These are phyloP conservation scores for Micrasema longulum DNA, from an alignment of 1,140 invertebrate genomes.

Conservation along the genomic window DNA sequence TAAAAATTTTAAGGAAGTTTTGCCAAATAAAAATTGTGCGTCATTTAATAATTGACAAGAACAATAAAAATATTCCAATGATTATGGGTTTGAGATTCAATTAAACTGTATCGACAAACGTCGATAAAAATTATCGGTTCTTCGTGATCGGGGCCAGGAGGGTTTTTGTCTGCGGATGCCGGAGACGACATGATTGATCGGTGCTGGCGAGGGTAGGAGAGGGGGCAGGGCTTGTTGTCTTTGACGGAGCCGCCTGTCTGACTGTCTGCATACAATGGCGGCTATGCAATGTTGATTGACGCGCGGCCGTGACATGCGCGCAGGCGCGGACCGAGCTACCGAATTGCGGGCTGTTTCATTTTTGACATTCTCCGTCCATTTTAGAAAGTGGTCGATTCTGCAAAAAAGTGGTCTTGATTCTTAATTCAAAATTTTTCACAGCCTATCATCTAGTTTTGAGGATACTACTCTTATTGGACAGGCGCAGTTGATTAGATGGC, in stretches of 20 bases:
- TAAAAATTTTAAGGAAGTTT: too few species aligned
- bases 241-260: constrained; percentile 41
- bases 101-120: too few species aligned
- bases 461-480: too few species aligned
- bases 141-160: background rate
- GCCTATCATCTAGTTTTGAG: background rate
- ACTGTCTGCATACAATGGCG: constrained; percentile 45
- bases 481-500: too few species aligned
- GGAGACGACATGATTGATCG: constrained; percentile 34
- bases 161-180: constrained; percentile 11
- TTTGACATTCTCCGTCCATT: background rate
- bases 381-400: background rate
- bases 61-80: too few species aligned
- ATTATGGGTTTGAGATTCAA: too few species aligned
- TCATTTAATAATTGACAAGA: too few species aligned
- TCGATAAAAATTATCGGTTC: too few species aligned
- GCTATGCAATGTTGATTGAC: constrained; percentile 50
- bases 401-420: too few species aligned
- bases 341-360: constrained; percentile 8
- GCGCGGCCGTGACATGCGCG: constrained; percentile 37
- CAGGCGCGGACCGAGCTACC: constrained; percentile 13
- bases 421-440: background rate
- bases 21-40: too few species aligned
- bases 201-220: constrained; percentile 1
- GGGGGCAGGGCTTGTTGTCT: constrained; percentile 31